A percentile compares a stretch with the other conserved stretches of the same genome.
Evolutionary conservation across 2,888 invertebrate species (phyloP).

Genomic region (Trissonchulus sp.): DNA sequence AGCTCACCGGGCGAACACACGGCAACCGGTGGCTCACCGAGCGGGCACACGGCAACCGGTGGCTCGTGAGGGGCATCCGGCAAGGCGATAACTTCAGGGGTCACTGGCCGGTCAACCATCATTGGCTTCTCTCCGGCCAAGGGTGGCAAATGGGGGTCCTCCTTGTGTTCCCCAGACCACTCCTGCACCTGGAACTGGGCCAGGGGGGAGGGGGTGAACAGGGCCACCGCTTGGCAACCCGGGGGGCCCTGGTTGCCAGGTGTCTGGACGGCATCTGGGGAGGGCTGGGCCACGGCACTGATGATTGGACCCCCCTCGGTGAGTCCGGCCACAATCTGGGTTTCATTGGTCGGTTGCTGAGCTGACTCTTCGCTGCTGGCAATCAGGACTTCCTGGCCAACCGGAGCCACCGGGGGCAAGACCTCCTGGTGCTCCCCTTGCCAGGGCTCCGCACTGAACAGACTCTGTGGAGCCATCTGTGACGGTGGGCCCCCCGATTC

Average conservation of each 20-base stretch:
- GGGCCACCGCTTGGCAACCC: background rate
- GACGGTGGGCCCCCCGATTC: too few species aligned
- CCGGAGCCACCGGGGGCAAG: background rate
- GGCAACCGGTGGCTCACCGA: background rate
- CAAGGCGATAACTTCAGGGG: too few species aligned
- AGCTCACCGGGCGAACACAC: background rate
- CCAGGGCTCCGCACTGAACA: background rate
- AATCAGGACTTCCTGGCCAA: background rate
- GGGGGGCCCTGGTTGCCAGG: background rate
- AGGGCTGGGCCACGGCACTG: background rate
- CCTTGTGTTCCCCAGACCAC: constrained; percentile 10
- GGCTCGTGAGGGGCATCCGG: background rate
- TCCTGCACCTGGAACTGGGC: background rate
- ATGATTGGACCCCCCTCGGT: background rate
- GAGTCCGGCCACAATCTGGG: background rate
- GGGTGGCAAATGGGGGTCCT: background rate
- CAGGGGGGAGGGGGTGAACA: background rate
- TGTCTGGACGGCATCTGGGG: background rate
- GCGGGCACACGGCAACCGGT: background rate
- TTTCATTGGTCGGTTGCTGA: background rate
- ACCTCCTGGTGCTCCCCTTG: background rate
- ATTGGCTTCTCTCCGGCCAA: background rate
- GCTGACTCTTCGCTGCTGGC: background rate
- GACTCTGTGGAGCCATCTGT: background rate
- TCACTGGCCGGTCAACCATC: background rate